Base-by-base conservation (phyloP, 2,797 vertebrate species). In the Coracias cyanogaster region DNA sequence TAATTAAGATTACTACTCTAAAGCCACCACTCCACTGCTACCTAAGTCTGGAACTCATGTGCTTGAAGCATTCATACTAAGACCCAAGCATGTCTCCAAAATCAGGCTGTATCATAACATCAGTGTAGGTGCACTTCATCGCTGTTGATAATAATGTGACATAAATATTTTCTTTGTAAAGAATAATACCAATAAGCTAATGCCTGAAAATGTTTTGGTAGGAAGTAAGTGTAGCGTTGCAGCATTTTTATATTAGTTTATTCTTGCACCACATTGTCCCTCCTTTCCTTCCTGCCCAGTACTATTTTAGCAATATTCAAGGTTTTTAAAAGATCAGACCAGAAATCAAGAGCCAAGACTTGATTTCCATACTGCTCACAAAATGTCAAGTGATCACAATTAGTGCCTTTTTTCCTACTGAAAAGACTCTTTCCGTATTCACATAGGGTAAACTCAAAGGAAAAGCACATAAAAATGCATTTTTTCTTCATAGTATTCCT, bases 401-500 rank as follows among this genome's bases (percentile, higher is more conserved):
- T 76, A 81, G 41, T 74, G 61, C 49, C 72, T 95, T 92, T 97
- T 93, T 92, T 81, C 72, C 39, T 85, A 55, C 54, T 92, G 89
- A 94, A 94, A 96, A 89, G 79, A 61, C 65, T 71, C 64, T 70
- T 89, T 57, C 65, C 6, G 0, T 91, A 65, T 89, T 96, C 91
- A 91, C 57, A 71, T 20, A 81, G 24, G 71, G 39, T 87, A 93
- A 96, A 96, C 76, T 89, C 89, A 91, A 88, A 95, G 84, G 41
- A 95, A 95, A 71, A 91, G 60, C 76, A 91, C 61, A 91, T 78
- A 76, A 80, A 96, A 94, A 94, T 66, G 20, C 35, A 65, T 87
- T 79, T 94, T 94, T 65, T 94, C 87, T 77, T 78, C 82, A 86
- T 11, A 74, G 33, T 45, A 74, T 71, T 92, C 46, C 78, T 90